Conservation (phyloP, 2,797 vertebrate species). For the Gymnothorax reevesii region DNA sequence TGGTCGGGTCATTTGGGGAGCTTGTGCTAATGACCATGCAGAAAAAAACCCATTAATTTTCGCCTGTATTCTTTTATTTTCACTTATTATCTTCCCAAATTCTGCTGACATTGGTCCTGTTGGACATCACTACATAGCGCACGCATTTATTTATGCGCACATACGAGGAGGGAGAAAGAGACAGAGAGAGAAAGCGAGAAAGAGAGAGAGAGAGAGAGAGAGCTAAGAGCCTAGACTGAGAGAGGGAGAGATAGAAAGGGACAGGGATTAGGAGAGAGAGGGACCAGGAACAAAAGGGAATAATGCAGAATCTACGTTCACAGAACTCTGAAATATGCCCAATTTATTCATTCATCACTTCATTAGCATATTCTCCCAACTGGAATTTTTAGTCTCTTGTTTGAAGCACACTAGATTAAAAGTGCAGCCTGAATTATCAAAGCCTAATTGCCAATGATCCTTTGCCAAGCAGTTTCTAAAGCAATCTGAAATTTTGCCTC, state of each 20-base stretch:
- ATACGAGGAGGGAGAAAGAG: not conserved
- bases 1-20: not conserved
- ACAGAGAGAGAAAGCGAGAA: no score
- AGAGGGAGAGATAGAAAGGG: no score
- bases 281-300: no score
- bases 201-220: no score
- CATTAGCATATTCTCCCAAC: no score
- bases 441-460: not conserved
- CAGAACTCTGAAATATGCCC: not conserved
- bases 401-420: no score
- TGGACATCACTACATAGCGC: not conserved
- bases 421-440: no score
- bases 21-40: conserved; percentile 19
- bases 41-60: not conserved
- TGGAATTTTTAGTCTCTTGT: no score
- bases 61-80: not conserved
- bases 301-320: not conserved
- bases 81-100: conserved; percentile 8
- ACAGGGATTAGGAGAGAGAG: no score
- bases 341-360: not conserved
- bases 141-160: conserved; percentile 9
- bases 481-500: not conserved
- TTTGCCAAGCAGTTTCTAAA: not conserved
- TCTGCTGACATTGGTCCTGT: conserved; percentile 8
- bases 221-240: no score